Percentiles rank a stretch among this genome's conserved stretches.
phyloP scores from a whole-genome alignment of 1,140 invertebrate genomes.

The Battus philenor region DNA sequence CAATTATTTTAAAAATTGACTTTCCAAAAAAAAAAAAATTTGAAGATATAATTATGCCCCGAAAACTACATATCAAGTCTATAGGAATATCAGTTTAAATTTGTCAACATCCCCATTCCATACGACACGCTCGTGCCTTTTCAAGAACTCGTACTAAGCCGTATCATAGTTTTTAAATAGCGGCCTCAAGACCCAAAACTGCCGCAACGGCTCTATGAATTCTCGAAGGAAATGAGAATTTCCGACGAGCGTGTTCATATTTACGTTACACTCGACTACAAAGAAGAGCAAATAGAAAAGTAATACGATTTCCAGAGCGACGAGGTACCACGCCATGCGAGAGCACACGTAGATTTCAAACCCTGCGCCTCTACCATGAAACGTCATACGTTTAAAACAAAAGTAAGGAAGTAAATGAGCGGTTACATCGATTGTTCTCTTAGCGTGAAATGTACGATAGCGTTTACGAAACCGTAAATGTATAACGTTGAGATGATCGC shows the following conservation, averaged over 20 bases:
- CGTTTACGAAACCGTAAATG: conserved; percentile 6
- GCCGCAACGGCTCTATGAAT: conserved; percentile 44
- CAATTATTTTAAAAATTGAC: too few species aligned
- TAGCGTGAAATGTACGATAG: neutral
- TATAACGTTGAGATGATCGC: conserved; percentile 2
- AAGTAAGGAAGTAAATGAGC: conserved; percentile 6
- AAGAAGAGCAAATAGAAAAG: conserved; percentile 70
- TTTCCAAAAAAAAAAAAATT: too few species aligned
- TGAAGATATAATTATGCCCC: too few species aligned
- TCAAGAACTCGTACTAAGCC: conserved; percentile 26
- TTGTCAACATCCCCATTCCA: neutral
- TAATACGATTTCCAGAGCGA: conserved; percentile 64
- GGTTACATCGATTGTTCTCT: conserved; percentile 9
- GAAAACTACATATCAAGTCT: too few species aligned
- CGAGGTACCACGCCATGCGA: conserved; percentile 24
- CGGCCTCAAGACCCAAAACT: conserved; percentile 28
- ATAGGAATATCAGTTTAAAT: too few species aligned
- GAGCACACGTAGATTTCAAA: conserved; percentile 49
- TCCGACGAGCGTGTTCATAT: conserved; percentile 63
- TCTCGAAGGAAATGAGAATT: conserved; percentile 66
- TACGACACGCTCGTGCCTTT: conserved; percentile 7
- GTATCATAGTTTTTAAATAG: conserved; percentile 35
- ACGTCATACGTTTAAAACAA: conserved; percentile 4
- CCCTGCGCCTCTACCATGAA: conserved; percentile 24
- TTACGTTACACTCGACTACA: conserved; percentile 73